Conservation (phyloP, 2,888 invertebrate genomes). For the Pilophorus perplexus region DNA sequence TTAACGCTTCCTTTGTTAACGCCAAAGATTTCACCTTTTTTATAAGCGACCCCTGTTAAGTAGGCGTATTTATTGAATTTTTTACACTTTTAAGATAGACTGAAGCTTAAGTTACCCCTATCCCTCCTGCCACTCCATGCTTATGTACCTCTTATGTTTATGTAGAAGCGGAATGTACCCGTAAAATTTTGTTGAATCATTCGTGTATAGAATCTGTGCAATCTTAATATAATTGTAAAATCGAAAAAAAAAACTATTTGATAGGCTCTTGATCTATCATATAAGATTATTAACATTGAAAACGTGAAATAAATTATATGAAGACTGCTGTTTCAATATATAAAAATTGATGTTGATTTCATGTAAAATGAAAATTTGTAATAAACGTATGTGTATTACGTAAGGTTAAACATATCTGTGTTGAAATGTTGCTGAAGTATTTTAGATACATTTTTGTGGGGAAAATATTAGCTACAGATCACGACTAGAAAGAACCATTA, state of each 20-base stretch:
- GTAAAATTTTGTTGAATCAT: too few species aligned
- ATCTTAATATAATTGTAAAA: too few species aligned
- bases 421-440: conserved; percentile 30
- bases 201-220: too few species aligned
- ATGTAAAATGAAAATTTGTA: conserved; percentile 1
- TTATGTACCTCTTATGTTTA: too few species aligned
- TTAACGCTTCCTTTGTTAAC: too few species aligned
- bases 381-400: conserved; percentile 19
- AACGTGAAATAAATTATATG: neutral
- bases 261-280: too few species aligned
- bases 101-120: conserved; percentile 27
- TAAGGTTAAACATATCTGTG: conserved; percentile 29
- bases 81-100: conserved; percentile 8
- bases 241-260: too few species aligned
- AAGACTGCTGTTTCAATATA: conserved; percentile 26
- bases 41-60: too few species aligned
- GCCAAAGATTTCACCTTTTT: too few species aligned
- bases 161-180: too few species aligned
- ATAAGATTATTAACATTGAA: neutral
- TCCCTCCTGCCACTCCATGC: too few species aligned
- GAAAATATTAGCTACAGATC: neutral
- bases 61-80: too few species aligned
- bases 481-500: conserved; percentile 9
- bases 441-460: conserved; percentile 21
- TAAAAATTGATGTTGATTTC: neutral